Evolutionary conservation across 1,140 invertebrate genomes (phyloP), one percentile per base, ranked within the genome.

Genomic region (Pogonomyrmex barbatus): DNA sequence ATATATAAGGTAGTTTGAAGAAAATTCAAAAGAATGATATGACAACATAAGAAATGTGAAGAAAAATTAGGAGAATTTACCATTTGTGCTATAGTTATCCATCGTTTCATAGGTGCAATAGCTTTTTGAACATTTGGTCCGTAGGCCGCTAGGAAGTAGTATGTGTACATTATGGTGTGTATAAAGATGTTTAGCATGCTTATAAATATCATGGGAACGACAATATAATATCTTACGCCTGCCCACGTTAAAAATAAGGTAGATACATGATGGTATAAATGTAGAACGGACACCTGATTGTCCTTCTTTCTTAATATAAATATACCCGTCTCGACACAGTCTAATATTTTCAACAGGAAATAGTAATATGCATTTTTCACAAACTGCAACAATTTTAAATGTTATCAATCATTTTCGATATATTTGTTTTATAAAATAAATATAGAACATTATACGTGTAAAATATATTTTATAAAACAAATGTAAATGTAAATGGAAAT

Each of bases 251-350:
- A 90, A 0, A 95, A 45, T 47, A 96, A 92, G 52, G 97, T 96
- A 63, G 96, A 96, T 62, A 96, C 93, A 88, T 97, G 97, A 94
- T 97, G 97, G 84, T 97, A 97, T 4, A 97, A 90, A 89, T 97
- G 97, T 6, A 97, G 93, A 89, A 96, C 96, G 2, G 96, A 96
- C 12, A 97, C 95, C 92, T 97, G 97, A 6, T 95, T 95, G 10
- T 96, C 91, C 89, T 97, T 97, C 91, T 97, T 97, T n/a, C 97
- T 94, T 36, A 97, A 87, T 17, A 97, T 93, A 91, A 97, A 97
- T 90, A 97, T 96, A 89, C 96, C 9, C 0, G 94, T 95, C 77
- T 95, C 95, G 0, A 92, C 52, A 3, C 94, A 62, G 77, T 95
- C 94, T 4, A 91, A 50, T 5, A 94, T 12, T 90, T 95, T 95